Evolutionary conservation across 2,888 invertebrate species (phyloP).

Genomic region (Machimus atricapillus): DNA sequence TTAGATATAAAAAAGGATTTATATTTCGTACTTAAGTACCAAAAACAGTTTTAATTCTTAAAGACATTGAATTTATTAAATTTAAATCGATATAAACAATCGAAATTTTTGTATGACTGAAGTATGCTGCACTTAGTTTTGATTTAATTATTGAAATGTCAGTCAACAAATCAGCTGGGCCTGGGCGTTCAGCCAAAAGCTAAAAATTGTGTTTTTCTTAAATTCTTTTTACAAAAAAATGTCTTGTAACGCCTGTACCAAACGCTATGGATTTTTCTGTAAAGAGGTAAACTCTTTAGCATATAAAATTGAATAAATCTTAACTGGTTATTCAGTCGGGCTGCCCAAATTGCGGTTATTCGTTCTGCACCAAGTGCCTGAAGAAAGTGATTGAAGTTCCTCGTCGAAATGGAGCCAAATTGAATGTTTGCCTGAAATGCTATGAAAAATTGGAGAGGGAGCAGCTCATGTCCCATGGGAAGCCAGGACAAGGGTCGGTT

Average conservation of each 20-base stretch:
- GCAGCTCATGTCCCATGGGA: constrained; percentile 39
- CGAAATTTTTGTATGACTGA: neutral
- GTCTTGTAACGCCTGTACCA: constrained; percentile 78
- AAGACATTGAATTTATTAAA: too few relatives aligned
- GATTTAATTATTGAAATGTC: neutral
- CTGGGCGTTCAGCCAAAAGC: neutral
- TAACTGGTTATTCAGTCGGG: constrained; percentile 68
- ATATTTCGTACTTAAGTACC: neutral
- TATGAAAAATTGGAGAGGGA: constrained; percentile 57
- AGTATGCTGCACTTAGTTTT: neutral
- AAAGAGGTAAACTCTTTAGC: constrained; percentile 68
- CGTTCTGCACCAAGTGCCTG: constrained; percentile 83
- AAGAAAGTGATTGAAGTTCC: constrained; percentile 73
- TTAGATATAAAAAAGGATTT: too few relatives aligned
- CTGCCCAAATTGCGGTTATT: constrained; percentile 83
- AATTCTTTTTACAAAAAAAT: constrained; percentile 59
- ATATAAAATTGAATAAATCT: neutral
- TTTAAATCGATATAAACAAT: neutral
- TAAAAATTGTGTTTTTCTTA: neutral
- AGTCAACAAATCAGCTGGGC: neutral
- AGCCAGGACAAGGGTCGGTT: neutral
- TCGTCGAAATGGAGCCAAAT: constrained; percentile 67
- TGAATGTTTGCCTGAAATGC: constrained; percentile 70
- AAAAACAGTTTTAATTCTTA: too few relatives aligned
- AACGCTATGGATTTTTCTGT: constrained; percentile 74